Evolutionary conservation across 2,113 vertebrate species (phyloP).

Genomic region (Heterotis niloticus): DNA sequence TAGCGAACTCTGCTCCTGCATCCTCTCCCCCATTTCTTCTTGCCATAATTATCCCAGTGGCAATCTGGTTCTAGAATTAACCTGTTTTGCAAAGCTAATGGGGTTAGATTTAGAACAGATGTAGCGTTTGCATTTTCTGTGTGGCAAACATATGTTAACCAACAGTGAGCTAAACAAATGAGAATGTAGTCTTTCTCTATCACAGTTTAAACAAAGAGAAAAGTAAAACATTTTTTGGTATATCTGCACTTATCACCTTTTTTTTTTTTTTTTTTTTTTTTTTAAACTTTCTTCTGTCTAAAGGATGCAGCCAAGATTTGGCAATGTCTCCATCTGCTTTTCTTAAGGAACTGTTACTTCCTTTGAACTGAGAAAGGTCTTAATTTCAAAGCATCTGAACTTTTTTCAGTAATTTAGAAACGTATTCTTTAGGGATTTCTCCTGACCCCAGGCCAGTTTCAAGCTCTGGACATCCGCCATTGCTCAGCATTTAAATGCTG

Average conservation of each 20-base stretch:
- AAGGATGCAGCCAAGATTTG: too few relatives aligned
- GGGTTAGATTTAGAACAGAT: constrained; percentile 29
- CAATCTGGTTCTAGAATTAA: constrained; percentile 28
- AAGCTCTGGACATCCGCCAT: background rate
- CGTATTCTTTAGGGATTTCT: too few relatives aligned
- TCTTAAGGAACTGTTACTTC: background rate
- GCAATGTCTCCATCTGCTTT: background rate
- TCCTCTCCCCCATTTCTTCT: constrained; percentile 8
- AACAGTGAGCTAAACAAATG: constrained; percentile 13
- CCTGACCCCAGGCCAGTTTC: background rate
- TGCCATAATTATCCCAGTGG: constrained; percentile 27
- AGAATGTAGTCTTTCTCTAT: constrained; percentile 10
- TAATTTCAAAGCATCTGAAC: too few relatives aligned
- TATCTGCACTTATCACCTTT: too few relatives aligned
- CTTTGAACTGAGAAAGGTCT: background rate
- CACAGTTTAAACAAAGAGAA: background rate
- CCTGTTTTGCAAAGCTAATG: constrained; percentile 28
- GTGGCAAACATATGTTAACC: constrained; percentile 21
- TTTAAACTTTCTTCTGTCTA: too few relatives aligned
- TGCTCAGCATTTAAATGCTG: background rate
- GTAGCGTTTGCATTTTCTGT: constrained; percentile 15
- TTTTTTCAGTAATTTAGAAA: too few relatives aligned
- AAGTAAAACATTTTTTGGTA: background rate
- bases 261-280: too few relatives aligned
- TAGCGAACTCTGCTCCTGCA: background rate